Evolutionary conservation across 2,113 vertebrate species (phyloP), one percentile per base, ranked within the genome.

Genomic region (Misgurnus anguillicaudatus): DNA sequence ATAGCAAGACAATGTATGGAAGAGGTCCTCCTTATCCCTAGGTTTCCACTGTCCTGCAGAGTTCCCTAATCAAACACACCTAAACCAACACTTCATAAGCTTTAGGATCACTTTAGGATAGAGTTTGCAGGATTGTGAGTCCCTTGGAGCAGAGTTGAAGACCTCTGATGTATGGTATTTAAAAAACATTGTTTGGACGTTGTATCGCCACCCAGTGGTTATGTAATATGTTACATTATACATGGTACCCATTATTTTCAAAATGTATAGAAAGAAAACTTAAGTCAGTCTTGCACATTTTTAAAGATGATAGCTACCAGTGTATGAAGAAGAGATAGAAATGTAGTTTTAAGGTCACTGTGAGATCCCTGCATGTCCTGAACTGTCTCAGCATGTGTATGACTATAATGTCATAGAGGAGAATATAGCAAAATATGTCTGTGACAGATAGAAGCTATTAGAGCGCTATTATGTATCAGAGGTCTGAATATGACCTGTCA

Each of bases 371-470:
- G 14, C 41, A 13, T 66, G 48, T 57, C n/a, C 78, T 80, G 78
- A 19, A 65, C 38, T 42, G 38, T 9, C 21, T 75, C 19, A 1
- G 60, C 48, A 58, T 73, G 47, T 53, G 14, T 31, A 78, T 65
- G 48, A 78, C 17, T 57, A 73, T 31, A 78, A 47, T 9, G 51
- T 38, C 74, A 74, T 63, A 80, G 16, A 31, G 45, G 66, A 45
- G 38, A 8, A 42, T 10, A 17, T 9, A 16, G 21, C 24, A 31
- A 61, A 39, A 55, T 45, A 36, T 57, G 78, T 67, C 39, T 21
- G 67, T 24, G 68, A 17, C 62, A 48, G 71, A 80, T 73, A 48
- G 53, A 80, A 41, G 63, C 48, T 75, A 75, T 68, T 75, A 74
- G 70, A 73, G 21, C 13, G 65, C 31, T 36, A 67, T 80, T 47